These are phyloP conservation scores for Serinus canaria DNA, from an alignment of 2,113 vertebrate species.

Conservation along the genomic window DNA sequence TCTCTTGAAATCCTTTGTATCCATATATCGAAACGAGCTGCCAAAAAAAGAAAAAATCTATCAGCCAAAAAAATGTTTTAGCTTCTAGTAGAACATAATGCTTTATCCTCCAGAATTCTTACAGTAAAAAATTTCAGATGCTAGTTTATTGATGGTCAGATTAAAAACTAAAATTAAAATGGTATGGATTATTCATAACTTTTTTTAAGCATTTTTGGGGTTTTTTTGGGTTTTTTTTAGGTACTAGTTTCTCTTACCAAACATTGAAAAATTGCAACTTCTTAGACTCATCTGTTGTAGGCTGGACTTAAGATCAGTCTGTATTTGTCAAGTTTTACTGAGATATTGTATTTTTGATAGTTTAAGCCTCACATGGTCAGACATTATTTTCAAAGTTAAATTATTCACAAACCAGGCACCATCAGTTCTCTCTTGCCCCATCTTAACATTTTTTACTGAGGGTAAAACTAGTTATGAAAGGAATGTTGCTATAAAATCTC, in stretches of 20 bases:
- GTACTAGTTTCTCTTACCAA: neutral
- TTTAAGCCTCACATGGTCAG: neutral
- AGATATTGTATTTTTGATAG: neutral
- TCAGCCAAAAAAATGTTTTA: neutral
- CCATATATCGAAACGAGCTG: neutral
- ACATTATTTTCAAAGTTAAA: neutral
- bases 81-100: neutral
- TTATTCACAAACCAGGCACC: neutral
- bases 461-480: neutral
- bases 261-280: neutral
- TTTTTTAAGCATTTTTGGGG: rapidly evolving
- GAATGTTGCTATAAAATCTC: neutral
- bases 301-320: neutral
- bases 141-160: neutral
- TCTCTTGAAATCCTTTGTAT: neutral
- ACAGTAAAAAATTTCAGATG: neutral
- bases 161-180: neutral
- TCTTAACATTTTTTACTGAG: neutral
- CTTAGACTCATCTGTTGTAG: neutral
- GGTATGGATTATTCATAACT: neutral
- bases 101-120: neutral
- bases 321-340: neutral
- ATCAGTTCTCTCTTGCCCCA: neutral
- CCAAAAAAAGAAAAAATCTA: neutral
- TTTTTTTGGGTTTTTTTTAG: neutral